phyloP scores from a whole-genome alignment of 2,113 vertebrate genomes.

The Tympanuchus pallidicinctus region DNA sequence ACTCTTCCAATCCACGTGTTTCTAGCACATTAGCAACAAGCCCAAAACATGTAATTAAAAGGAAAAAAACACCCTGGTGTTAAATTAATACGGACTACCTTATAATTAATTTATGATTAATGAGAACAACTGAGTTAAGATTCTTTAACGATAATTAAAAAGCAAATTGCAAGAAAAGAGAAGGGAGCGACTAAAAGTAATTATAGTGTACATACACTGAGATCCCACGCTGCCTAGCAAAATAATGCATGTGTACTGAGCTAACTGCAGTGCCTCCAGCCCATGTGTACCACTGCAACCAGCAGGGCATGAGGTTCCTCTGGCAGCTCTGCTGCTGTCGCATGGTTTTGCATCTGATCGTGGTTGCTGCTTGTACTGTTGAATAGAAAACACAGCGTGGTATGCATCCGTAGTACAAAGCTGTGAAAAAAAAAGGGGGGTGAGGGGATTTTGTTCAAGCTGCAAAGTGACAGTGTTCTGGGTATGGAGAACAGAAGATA shows the following conservation, averaged over 20 bases:
- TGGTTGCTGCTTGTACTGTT: not conserved
- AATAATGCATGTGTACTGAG: constrained; percentile 31
- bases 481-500: rapidly evolving
- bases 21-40: not conserved
- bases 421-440: not conserved
- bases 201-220: constrained; percentile 53
- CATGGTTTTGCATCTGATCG: not conserved
- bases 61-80: not conserved
- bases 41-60: constrained; percentile 34
- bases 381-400: not conserved
- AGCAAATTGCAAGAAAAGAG: constrained; percentile 59
- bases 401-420: rapidly evolving
- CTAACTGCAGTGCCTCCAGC: not conserved
- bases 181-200: constrained; percentile 58
- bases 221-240: constrained; percentile 49
- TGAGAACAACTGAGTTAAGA: constrained; percentile 53
- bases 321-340: not conserved
- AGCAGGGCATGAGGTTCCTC: not conserved
- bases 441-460: not conserved
- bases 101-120: constrained; percentile 73
- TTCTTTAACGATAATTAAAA: constrained; percentile 51
- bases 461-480: not conserved
- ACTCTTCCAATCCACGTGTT: not conserved
- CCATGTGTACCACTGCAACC: not conserved
- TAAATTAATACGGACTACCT: constrained; percentile 52